Conservation (phyloP, 1,140 invertebrate genomes). For the Drosophila oshimai region DNA sequence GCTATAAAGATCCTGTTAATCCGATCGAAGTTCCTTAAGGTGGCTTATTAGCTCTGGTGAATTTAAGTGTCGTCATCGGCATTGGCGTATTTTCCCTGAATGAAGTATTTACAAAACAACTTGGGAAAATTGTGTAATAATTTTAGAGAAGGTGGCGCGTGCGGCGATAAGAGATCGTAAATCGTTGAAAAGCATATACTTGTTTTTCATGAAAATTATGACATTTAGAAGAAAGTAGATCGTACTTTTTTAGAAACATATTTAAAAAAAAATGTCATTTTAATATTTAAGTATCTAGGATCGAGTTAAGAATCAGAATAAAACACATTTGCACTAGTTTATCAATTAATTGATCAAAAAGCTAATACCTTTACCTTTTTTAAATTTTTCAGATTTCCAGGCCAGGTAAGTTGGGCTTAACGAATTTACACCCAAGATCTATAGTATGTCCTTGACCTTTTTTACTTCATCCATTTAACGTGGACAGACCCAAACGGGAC, state of each 20-base stretch:
- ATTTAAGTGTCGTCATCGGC: neutral
- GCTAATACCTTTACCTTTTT: neutral
- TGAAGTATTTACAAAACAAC: conserved; percentile 53
- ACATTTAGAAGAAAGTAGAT: too few species aligned
- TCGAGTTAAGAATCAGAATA: too few species aligned
- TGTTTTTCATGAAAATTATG: neutral
- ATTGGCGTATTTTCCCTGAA: conserved; percentile 27
- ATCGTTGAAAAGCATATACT: neutral
- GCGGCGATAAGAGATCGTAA: conserved; percentile 2
- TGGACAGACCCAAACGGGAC: conserved; percentile 40
- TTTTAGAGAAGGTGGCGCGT: conserved; percentile 18
- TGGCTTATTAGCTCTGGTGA: neutral
- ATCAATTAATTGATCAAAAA: too few species aligned
- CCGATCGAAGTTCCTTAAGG: neutral
- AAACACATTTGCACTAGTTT: too few species aligned
- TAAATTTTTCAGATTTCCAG: conserved; percentile 49
- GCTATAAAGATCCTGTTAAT: neutral
- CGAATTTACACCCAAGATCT: too few species aligned
- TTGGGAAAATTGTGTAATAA: conserved; percentile 47
- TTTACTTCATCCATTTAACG: neutral
- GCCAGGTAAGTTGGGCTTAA: conserved; percentile 36
- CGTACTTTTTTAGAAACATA: too few species aligned
- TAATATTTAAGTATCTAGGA: too few species aligned
- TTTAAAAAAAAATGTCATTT: too few species aligned
- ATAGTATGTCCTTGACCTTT: neutral